These are phyloP conservation scores for Agrochola lota DNA, from an alignment of 2,888 invertebrate genomes.

Conservation along the genomic window DNA sequence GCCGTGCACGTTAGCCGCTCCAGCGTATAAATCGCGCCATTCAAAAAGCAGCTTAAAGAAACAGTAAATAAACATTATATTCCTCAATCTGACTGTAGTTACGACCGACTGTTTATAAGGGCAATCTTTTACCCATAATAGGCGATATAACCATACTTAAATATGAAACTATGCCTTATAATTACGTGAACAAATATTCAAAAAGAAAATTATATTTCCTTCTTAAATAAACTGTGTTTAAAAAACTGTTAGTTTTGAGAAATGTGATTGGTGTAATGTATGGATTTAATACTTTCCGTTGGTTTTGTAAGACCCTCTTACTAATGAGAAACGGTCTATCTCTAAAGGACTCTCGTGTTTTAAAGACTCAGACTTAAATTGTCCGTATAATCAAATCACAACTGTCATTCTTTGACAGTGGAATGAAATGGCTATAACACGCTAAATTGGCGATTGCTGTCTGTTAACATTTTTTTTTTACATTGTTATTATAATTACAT, in stretches of 20 bases:
- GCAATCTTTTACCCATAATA: conserved; percentile 61
- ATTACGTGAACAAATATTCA: conserved; percentile 63
- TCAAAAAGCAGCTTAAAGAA: conserved; percentile 43
- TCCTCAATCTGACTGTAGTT: conserved; percentile 57
- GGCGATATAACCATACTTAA: conserved; percentile 53
- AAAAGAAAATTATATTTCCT: conserved; percentile 53
- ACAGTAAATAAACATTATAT: conserved; percentile 64
- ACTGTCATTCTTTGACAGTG: no score
- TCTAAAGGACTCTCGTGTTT: background rate
- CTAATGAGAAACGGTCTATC: background rate
- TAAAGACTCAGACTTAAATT: no score
- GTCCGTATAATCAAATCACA: no score
- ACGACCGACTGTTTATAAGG: conserved; percentile 44
- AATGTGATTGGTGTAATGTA: conserved; percentile 19
- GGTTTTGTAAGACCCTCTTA: background rate
- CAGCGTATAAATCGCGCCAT: conserved; percentile 11
- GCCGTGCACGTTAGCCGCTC: no score
- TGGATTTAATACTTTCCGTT: conserved; percentile 15
- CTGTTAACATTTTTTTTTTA: no score
- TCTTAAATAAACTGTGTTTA: conserved; percentile 30
- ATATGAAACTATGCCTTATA: conserved; percentile 48
- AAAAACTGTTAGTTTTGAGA: conserved; percentile 18
- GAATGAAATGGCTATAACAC: no score
- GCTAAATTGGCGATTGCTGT: background rate
- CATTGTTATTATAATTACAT: background rate